Percentiles rank a stretch among this genome's conserved stretches.
phyloP scores from a whole-genome alignment of 2,113 vertebrate species.

The Takifugu bimaculatus region DNA sequence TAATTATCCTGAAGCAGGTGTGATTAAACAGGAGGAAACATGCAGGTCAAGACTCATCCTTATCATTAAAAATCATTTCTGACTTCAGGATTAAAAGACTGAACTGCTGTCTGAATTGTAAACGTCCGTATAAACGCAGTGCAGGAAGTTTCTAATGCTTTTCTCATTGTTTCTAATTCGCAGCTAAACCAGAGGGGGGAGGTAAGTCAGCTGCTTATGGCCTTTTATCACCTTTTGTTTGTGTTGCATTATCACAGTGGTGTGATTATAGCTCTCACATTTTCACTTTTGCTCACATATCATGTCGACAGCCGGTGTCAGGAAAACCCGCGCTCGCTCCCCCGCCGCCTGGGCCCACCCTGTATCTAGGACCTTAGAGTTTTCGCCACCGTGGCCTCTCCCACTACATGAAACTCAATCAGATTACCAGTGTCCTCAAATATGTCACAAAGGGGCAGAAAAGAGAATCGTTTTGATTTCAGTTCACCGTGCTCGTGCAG shows the following conservation, averaged over 20 bases:
- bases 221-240: conserved; percentile 37
- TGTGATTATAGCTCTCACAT: conserved; percentile 45
- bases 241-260: conserved; percentile 36
- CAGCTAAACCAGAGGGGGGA: conserved; percentile 46
- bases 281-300: conserved; percentile 46
- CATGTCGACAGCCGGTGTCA: conserved; percentile 7
- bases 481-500: conserved; percentile 11
- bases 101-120: too few relatives aligned
- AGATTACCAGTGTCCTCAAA: conserved; percentile 5
- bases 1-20: neutral
- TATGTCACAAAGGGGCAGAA: neutral
- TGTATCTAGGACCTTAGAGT: conserved; percentile 11
- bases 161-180: conserved; percentile 18
- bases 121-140: neutral
- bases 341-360: conserved; percentile 1
- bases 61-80: neutral
- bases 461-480: conserved; percentile 11
- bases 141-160: conserved; percentile 14
- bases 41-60: neutral
- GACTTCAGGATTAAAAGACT: neutral
- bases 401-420: neutral
- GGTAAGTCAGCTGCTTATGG: conserved; percentile 55
- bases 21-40: neutral
- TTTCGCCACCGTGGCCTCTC: neutral
- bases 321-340: conserved; percentile 5